A percentile compares a stretch with the other conserved stretches of the same genome.
Conservation (phyloP, 2,113 vertebrate genomes). For the Proterorhinus semilunaris region DNA sequence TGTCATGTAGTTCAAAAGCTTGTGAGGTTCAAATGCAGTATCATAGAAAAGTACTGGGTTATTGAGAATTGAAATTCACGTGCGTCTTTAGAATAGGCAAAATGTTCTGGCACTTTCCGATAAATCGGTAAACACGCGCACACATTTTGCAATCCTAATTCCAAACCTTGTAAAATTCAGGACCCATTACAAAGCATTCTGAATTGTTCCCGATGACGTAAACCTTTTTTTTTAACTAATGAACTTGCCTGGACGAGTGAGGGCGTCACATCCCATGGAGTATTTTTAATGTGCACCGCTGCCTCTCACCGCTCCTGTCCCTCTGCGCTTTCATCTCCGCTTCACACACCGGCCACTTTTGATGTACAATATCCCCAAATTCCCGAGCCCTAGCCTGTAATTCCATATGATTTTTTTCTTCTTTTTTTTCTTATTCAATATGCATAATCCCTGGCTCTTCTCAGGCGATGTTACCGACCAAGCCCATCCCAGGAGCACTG, state of each 20-base stretch:
- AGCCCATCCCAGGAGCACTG: constrained; percentile 41
- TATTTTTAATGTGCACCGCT: constrained; percentile 8
- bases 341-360: constrained; percentile 20
- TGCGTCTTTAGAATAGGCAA: too few relatives aligned
- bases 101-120: too few relatives aligned
- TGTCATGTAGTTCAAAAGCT: constrained; percentile 6
- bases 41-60: neutral
- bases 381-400: constrained; percentile 51
- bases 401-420: constrained; percentile 45
- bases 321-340: constrained; percentile 32
- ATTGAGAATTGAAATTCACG: too few relatives aligned
- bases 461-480: constrained; percentile 37
- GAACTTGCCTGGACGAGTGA: neutral
- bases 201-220: neutral
- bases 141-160: too few relatives aligned
- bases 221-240: neutral
- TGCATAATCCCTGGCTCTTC: constrained; percentile 56
- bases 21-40: constrained; percentile 6
- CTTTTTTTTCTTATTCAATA: constrained; percentile 50
- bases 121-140: too few relatives aligned
- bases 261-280: neutral
- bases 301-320: constrained; percentile 2
- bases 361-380: constrained; percentile 37
- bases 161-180: too few relatives aligned
- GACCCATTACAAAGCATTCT: too few relatives aligned